phyloP scores from a whole-genome alignment of 2,797 vertebrate species.

The Schizopygopsis malacanthus region DNA sequence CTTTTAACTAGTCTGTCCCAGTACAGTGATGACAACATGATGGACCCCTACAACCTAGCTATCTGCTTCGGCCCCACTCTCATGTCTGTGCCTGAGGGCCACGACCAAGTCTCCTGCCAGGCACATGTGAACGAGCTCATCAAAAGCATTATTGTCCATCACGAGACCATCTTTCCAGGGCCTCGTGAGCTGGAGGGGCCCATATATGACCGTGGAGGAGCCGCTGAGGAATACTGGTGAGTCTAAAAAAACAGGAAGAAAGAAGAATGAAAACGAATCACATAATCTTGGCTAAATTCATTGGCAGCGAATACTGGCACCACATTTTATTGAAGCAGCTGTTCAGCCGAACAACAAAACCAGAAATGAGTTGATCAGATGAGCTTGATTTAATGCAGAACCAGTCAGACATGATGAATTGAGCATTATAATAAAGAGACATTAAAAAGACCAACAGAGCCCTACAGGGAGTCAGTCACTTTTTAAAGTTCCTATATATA shows the following conservation, averaged over 20 bases:
- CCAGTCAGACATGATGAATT: neutral
- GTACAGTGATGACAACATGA: slow-evolving; percentile 99
- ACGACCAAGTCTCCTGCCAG: slow-evolving; percentile 97
- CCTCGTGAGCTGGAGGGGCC: slow-evolving; percentile 89
- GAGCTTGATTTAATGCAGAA: slow-evolving; percentile 22
- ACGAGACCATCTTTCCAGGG: slow-evolving; percentile 92
- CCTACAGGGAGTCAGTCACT: neutral
- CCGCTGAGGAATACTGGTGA: slow-evolving; percentile 92
- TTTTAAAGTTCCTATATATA: neutral
- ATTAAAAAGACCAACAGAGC: slow-evolving; percentile 26
- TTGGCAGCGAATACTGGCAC: slow-evolving; percentile 1
- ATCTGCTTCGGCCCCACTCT: slow-evolving; percentile 98
- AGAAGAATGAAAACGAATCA: neutral
- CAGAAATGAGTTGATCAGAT: slow-evolving; percentile 23
- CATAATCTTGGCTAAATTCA: neutral
- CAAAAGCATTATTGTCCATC: slow-evolving; percentile 98
- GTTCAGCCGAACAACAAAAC: slow-evolving; percentile 23
- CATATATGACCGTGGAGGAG: slow-evolving; percentile 84
- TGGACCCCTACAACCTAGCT: slow-evolving; percentile 99
- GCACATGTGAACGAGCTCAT: slow-evolving; percentile 98
- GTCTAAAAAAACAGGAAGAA: slow-evolving; percentile 42
- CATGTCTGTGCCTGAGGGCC: slow-evolving; percentile 95
- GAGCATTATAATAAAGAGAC: neutral
- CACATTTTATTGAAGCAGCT: slow-evolving; percentile 19
- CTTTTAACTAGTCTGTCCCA: slow-evolving; percentile 86